A percentile compares a stretch with the other conserved stretches of the same genome.
Evolutionary conservation across 1,140 invertebrate species (phyloP).

Genomic region (Ylistrum balloti): DNA sequence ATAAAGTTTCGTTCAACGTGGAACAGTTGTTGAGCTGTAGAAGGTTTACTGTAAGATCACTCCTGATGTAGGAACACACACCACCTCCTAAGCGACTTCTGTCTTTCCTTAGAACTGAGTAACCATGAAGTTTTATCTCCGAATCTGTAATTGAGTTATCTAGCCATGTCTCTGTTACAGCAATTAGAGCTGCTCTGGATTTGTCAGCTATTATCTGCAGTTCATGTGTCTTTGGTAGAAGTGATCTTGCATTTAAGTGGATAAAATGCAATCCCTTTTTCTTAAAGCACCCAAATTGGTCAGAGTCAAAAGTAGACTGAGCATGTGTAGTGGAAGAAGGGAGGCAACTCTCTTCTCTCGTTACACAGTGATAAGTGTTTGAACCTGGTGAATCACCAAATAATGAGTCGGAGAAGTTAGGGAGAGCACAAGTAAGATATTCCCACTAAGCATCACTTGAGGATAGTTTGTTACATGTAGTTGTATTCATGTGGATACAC

Average conservation of each 20-base stretch:
- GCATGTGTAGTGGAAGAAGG: no score
- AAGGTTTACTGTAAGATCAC: conserved; percentile 8
- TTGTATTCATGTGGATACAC: conserved; percentile 45
- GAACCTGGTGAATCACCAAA: no score
- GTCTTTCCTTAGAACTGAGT: conserved; percentile 41
- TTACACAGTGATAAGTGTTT: no score
- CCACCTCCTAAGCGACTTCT: conserved; percentile 53
- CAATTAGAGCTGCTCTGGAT: conserved; percentile 28
- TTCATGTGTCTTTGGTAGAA: conserved; percentile 37
- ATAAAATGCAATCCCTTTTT: conserved; percentile 10
- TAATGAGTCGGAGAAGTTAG: no score
- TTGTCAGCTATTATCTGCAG: background rate
- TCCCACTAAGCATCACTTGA: no score
- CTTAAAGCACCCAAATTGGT: background rate
- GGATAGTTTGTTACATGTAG: no score
- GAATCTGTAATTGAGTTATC: conserved; percentile 44
- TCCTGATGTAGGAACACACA: conserved; percentile 47
- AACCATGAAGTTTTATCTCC: conserved; percentile 43
- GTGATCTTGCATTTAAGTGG: conserved; percentile 41
- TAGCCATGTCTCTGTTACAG: conserved; percentile 46
- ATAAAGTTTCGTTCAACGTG: background rate
- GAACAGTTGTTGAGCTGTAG: background rate
- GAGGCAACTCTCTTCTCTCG: no score
- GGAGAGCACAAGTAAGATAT: no score
- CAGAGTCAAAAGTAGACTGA: no score